A percentile compares a stretch with the other conserved stretches of the same genome.
Evolutionary conservation across 2,797 vertebrate species (phyloP).

Genomic region (Hydrocynus forskahlii): DNA sequence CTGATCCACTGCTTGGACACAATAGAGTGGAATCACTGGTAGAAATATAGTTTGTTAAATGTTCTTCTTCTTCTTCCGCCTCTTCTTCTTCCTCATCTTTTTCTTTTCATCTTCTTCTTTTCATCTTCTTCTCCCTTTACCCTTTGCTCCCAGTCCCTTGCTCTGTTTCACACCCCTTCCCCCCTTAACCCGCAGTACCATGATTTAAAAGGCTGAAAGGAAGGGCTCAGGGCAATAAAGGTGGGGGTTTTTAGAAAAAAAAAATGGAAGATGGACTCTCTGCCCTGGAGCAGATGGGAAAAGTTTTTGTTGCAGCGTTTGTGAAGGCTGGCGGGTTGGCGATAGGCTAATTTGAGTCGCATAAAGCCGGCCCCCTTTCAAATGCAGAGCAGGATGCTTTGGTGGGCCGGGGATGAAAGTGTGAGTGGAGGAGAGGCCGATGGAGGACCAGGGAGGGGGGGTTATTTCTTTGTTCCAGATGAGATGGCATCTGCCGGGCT

Average conservation of each 20-base stretch:
- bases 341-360: slow-evolving; percentile 75
- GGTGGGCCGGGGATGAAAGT: slow-evolving; percentile 79
- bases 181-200: slow-evolving; percentile 33
- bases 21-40: slow-evolving; percentile 54
- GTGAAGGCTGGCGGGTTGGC: slow-evolving; percentile 68
- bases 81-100: slow-evolving; percentile 9
- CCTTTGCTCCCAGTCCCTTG: slow-evolving; percentile 13
- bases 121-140: neutral
- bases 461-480: slow-evolving; percentile 76
- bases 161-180: slow-evolving; percentile 29
- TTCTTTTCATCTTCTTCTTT: neutral
- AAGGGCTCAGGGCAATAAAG: slow-evolving; percentile 57
- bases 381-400: slow-evolving; percentile 80
- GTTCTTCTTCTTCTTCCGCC: slow-evolving; percentile 12
- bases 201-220: slow-evolving; percentile 75
- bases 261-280: slow-evolving; percentile 66
- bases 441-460: slow-evolving; percentile 68
- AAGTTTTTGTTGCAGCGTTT: slow-evolving; percentile 61
- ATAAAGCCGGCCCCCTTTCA: slow-evolving; percentile 78
- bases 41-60: slow-evolving; percentile 52
- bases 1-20: slow-evolving; percentile 38
- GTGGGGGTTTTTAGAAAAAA: slow-evolving; percentile 34
- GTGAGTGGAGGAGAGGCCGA: slow-evolving; percentile 71
- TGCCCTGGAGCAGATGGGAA: slow-evolving; percentile 73
- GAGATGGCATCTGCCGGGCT: slow-evolving; percentile 80